Base-by-base conservation (phyloP, 1,140 invertebrate genomes). In the Ruditapes philippinarum region DNA sequence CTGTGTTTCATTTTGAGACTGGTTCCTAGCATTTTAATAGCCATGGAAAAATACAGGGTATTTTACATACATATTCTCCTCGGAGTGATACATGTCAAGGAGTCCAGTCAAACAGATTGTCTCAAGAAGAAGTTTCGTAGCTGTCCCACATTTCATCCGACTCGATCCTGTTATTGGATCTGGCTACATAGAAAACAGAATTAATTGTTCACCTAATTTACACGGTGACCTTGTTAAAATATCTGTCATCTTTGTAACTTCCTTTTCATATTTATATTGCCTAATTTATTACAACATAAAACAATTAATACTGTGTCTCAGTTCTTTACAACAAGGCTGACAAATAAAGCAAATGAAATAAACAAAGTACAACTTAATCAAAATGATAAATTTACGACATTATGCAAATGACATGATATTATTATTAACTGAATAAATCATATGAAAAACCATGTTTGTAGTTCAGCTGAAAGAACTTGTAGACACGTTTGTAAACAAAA, bases 81-180 rank as follows among this genome's bases (percentile, higher is more conserved):
- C 36, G 38, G 65, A 19, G 25, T 80, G 45, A 19, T 49, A 33
- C 31, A 42, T 78, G 49, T 89, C 42, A 1, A 45, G 22, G 9
- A 88, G 74, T 7, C 70, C 31, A 17, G 84, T 62, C n/a, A 89
- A 33, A 73, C 94, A 93, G 11, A 95, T 91, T 0, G 92, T 84
- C 45, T 95, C 95, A 51, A 96, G 74, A 11, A 95, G 83, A 42
- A 95, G 93, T 86, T 95, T 95, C 3, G 95, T 95, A 2, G 95
- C 92, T 28, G 93, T 93, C 7, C 95, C 95, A 89, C 94, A 92
- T 87, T 96, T 96, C 95, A 96, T 95, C 31, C 95, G 88, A 88
- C 93, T 94, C 7, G 95, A 96, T 22, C 95, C 95, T 36, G 95
- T 94, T 14, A 96, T 95, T 31, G 95, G 94, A 65, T 96, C 95